These are phyloP conservation scores for Papilio machaon DNA, from an alignment of 1,140 invertebrate species.

Conservation along the genomic window DNA sequence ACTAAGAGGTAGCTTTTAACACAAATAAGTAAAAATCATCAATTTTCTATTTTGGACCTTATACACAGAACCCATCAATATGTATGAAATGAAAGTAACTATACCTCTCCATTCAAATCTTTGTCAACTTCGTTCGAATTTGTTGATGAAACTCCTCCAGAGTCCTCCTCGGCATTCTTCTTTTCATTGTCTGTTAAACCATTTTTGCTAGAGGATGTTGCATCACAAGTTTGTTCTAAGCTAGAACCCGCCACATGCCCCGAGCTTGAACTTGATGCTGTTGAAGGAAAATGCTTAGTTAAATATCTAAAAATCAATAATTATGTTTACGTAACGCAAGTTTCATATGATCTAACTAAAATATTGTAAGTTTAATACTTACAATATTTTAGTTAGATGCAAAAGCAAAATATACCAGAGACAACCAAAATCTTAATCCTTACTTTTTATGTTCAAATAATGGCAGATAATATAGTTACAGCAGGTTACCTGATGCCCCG, in stretches of 20 bases:
- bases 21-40: no score
- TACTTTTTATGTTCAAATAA: background rate
- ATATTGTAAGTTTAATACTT: no score
- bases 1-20: no score
- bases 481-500: slow-evolving; percentile 62
- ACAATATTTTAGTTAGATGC: no score
- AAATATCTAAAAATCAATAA: background rate
- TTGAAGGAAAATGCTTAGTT: background rate
- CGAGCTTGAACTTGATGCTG: slow-evolving; percentile 67
- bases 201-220: slow-evolving; percentile 71
- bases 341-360: background rate
- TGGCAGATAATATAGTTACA: background rate
- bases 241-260: slow-evolving; percentile 67
- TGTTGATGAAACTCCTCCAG: slow-evolving; percentile 76
- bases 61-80: no score
- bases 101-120: slow-evolving; percentile 74
- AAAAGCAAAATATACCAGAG: no score
- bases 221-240: slow-evolving; percentile 56
- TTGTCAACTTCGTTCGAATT: slow-evolving; percentile 74
- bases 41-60: no score
- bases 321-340: background rate
- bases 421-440: background rate
- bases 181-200: slow-evolving; percentile 48
- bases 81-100: background rate
- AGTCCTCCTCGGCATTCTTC: slow-evolving; percentile 65